phyloP scores from a whole-genome alignment of 2,888 invertebrate species.

The Dicyrtomina minuta region DNA sequence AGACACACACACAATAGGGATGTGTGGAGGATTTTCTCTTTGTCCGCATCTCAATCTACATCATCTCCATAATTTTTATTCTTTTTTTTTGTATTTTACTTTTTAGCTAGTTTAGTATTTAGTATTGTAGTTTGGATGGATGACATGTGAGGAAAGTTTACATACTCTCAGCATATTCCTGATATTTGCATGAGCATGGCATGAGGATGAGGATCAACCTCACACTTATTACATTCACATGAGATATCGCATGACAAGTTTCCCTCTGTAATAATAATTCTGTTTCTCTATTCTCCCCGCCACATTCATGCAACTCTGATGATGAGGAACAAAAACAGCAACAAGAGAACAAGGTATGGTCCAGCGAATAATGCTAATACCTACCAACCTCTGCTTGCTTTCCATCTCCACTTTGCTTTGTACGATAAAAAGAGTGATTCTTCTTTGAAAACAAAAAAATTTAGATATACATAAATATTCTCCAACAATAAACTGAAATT shows the following conservation, averaged over 20 bases:
- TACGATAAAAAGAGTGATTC: neutral
- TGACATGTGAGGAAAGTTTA: neutral
- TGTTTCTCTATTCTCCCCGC: neutral
- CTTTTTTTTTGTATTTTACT: too few species aligned
- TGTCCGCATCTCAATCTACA: too few species aligned
- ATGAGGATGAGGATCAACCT: too few species aligned
- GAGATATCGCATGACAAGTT: conserved; percentile 18
- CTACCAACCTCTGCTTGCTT: neutral
- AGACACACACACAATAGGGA: too few species aligned
- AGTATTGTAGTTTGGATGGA: neutral
- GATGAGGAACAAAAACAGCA: too few species aligned
- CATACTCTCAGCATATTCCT: too few species aligned
- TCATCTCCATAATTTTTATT: too few species aligned
- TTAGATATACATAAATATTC: too few species aligned
- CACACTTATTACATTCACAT: neutral
- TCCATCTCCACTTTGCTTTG: neutral
- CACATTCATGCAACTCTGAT: too few species aligned
- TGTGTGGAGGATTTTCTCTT: neutral
- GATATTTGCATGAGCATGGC: neutral
- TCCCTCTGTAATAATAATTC: conserved; percentile 2
- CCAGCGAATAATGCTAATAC: neutral
- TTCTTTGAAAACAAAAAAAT: neutral
- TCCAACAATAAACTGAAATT: neutral
- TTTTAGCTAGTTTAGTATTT: too few species aligned
- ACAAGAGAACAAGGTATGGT: too few species aligned